Percentiles rank a stretch among this genome's conserved stretches.
phyloP scores from a whole-genome alignment of 1,140 invertebrate species.

The Diploscapter pachys region DNA sequence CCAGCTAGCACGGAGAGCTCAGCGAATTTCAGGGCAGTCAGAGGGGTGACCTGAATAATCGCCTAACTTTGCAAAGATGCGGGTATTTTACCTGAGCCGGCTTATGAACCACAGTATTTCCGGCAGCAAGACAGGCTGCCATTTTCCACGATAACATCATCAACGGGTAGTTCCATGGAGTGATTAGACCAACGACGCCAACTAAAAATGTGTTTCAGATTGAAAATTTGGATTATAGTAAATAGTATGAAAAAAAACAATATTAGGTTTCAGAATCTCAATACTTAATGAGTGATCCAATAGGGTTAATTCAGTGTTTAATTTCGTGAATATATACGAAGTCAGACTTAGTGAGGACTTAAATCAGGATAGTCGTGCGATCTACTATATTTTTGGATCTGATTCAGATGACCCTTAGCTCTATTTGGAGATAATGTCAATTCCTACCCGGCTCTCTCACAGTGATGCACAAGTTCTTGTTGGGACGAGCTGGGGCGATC shows the following conservation, averaged over 20 bases:
- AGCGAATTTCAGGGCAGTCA: conserved; percentile 88
- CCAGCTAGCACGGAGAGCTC: conserved; percentile 80
- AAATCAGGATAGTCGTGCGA: no score
- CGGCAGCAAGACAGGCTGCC: conserved; percentile 68
- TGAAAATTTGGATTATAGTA: not conserved
- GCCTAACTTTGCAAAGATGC: not conserved
- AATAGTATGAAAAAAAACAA: not conserved
- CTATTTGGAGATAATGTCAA: not conserved
- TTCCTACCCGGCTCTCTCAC: conserved; percentile 68
- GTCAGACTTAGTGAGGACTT: no score
- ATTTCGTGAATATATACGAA: no score
- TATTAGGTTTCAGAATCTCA: no score
- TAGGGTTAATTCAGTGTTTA: no score
- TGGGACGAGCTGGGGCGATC: conserved; percentile 76
- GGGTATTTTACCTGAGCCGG: conserved; percentile 68
- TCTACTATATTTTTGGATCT: no score
- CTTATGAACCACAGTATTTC: conserved; percentile 70
- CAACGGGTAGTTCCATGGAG: conserved; percentile 68
- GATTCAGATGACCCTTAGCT: no score
- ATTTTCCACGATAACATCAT: conserved; percentile 66
- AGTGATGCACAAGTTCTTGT: conserved; percentile 81
- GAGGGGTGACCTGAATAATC: conserved; percentile 65
- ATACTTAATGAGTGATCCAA: no score
- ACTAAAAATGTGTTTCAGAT: conserved; percentile 66
- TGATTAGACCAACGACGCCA: conserved; percentile 69